Percentiles rank a stretch among this genome's conserved stretches.
These are phyloP conservation scores for Neosalanx taihuensis DNA, from an alignment of 2,797 vertebrate genomes.

Conservation along the genomic window DNA sequence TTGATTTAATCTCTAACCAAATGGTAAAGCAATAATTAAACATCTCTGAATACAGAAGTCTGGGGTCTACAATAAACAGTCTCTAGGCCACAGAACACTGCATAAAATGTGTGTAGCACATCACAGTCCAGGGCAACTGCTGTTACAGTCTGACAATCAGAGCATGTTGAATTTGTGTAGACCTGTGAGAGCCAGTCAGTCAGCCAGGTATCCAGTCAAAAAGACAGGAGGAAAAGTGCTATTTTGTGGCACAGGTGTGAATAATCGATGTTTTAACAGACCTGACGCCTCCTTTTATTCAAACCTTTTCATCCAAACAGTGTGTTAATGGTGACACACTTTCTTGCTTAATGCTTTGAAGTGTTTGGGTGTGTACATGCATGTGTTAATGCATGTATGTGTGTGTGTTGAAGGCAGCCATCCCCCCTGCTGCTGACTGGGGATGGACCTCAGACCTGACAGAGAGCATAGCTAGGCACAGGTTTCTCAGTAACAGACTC, in stretches of 20 bases:
- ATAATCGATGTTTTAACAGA: neutral
- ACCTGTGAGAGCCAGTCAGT: neutral
- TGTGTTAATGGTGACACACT: too few relatives aligned
- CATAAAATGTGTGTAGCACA: too few relatives aligned
- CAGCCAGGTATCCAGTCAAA: constrained; percentile 9
- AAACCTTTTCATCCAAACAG: too few relatives aligned
- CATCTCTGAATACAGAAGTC: neutral
- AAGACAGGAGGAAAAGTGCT: constrained; percentile 28
- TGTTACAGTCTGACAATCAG: neutral
- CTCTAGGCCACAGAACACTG: too few relatives aligned
- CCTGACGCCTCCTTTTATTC: too few relatives aligned
- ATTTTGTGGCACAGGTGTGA: constrained; percentile 50
- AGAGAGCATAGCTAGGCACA: constrained; percentile 57
- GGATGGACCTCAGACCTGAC: constrained; percentile 56
- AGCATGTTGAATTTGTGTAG: neutral
- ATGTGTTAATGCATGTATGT: neutral
- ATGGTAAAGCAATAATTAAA: neutral
- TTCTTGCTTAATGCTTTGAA: neutral
- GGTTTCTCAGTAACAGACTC: constrained; percentile 68
- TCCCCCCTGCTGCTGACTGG: constrained; percentile 11
- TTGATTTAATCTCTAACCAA: neutral
- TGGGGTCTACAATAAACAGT: neutral
- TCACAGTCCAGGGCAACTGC: too few relatives aligned
- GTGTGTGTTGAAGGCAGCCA: constrained; percentile 53
- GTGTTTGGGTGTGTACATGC: neutral